Percentiles rank a stretch among this genome's conserved stretches.
Evolutionary conservation across 37 sponge, comb jelly and placozoan genomes (phyloP).

Genomic region (Diacarnus erythraeanus): DNA sequence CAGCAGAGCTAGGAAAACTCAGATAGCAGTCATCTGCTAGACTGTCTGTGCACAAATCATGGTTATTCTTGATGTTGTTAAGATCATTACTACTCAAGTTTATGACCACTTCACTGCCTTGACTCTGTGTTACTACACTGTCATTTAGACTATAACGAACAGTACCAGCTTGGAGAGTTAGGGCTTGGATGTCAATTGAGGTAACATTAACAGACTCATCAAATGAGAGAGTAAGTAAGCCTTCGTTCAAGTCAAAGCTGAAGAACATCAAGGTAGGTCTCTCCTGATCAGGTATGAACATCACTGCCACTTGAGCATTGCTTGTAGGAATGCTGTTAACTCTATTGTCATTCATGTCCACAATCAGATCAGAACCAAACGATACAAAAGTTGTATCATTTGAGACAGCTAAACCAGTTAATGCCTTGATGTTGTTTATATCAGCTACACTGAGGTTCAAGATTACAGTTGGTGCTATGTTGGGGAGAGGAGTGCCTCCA

Average conservation of each 20-base stretch:
- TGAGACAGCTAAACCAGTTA: constrained; percentile 50
- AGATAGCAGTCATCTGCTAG: constrained; percentile 58
- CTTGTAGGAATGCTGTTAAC: constrained; percentile 39
- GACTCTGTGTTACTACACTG: constrained; percentile 19
- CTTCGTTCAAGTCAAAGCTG: constrained; percentile 50
- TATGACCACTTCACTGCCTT: constrained; percentile 39
- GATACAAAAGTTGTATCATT: constrained; percentile 62
- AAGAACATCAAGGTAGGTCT: constrained; percentile 50
- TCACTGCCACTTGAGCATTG: constrained; percentile 35
- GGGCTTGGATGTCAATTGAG: constrained; percentile 35
- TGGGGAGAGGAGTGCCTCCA: constrained; percentile 46
- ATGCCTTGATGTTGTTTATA: constrained; percentile 59
- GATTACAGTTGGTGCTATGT: constrained; percentile 31
- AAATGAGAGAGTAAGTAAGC: constrained; percentile 59
- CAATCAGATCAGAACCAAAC: constrained; percentile 68
- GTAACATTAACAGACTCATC: constrained; percentile 77
- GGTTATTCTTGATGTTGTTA: constrained; percentile 64
- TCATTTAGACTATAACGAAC: constrained; percentile 36
- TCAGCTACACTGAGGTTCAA: constrained; percentile 51
- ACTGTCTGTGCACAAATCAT: constrained; percentile 50
- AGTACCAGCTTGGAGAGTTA: constrained; percentile 50
- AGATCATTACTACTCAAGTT: constrained; percentile 64
- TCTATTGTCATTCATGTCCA: constrained; percentile 81
- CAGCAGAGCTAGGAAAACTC: constrained; percentile 46
- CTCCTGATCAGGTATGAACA: constrained; percentile 39